These are phyloP conservation scores for Hemicrepidius hirtus DNA, from an alignment of 2,888 invertebrate genomes.

Conservation along the genomic window DNA sequence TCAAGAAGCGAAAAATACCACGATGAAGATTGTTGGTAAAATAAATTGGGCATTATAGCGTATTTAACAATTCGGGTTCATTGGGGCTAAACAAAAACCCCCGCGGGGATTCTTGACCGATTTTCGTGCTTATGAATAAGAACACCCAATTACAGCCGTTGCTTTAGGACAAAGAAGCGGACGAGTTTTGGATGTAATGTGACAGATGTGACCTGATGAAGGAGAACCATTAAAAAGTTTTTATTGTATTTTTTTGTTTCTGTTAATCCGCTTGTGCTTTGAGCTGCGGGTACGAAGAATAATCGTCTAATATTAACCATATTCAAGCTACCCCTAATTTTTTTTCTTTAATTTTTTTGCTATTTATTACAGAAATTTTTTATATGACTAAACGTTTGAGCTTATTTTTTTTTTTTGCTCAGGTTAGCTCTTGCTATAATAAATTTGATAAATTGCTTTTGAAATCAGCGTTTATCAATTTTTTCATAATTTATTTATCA, in stretches of 20 bases:
- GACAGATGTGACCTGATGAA: slow-evolving; percentile 64
- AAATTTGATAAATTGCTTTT: too few species aligned
- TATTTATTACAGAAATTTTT: neutral
- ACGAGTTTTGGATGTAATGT: slow-evolving; percentile 59
- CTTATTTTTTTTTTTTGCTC: neutral
- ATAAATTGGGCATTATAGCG: slow-evolving; percentile 38
- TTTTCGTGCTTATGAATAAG: slow-evolving; percentile 60
- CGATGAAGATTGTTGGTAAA: slow-evolving; percentile 15
- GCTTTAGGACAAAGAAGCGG: slow-evolving; percentile 57
- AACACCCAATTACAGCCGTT: slow-evolving; percentile 59
- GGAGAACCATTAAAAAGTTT: slow-evolving; percentile 61
- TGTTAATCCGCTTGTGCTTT: slow-evolving; percentile 55
- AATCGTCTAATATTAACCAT: slow-evolving; percentile 33
- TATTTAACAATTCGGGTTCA: slow-evolving; percentile 38
- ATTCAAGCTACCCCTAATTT: slow-evolving; percentile 5
- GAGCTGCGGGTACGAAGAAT: slow-evolving; percentile 42
- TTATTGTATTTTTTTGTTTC: slow-evolving; percentile 63
- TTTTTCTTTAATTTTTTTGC: slow-evolving; percentile 11
- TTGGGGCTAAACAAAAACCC: slow-evolving; percentile 50
- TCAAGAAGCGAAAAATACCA: neutral
- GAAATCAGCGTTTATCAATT: too few species aligned
- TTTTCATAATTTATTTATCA: too few species aligned
- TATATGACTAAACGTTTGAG: neutral
- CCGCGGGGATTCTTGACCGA: slow-evolving; percentile 59
- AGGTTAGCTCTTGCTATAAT: too few species aligned